Conservation (phyloP, 1,140 invertebrate genomes). For the Cotesia typhae region DNA sequence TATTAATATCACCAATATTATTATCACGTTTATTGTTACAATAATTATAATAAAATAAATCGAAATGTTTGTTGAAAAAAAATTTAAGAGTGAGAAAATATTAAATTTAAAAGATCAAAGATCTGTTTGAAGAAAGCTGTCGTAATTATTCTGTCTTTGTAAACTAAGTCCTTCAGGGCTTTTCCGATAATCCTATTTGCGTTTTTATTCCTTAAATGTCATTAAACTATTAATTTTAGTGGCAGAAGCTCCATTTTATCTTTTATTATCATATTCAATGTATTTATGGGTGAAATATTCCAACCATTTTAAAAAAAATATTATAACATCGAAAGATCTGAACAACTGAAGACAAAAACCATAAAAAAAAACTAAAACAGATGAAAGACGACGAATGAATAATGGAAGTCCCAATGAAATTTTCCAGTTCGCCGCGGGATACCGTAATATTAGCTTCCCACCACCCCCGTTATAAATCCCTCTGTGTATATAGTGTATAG, state of each 20-base stretch:
- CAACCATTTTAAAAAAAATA: too few relatives aligned
- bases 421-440: conserved; percentile 64
- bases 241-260: too few relatives aligned
- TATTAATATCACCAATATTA: too few relatives aligned
- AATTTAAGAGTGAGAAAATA: background rate
- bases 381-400: conserved; percentile 52
- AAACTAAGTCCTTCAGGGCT: too few relatives aligned
- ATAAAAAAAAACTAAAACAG: conserved; percentile 18
- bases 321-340: too few relatives aligned
- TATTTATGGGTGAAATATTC: too few relatives aligned
- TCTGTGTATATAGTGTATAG: conserved; percentile 3
- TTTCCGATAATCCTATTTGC: too few relatives aligned
- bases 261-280: too few relatives aligned
- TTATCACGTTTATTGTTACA: too few relatives aligned
- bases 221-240: background rate
- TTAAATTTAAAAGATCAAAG: conserved; percentile 12
- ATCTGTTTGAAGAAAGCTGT: conserved; percentile 19
- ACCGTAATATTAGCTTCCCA: conserved; percentile 64
- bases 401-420: conserved; percentile 66
- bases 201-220: too few relatives aligned
- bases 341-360: background rate
- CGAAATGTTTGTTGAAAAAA: background rate
- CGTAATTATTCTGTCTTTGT: background rate
- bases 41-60: too few relatives aligned
- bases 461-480: conserved; percentile 41